Conservation (phyloP, 1,140 invertebrate genomes). For the Drosophila littoralis region DNA sequence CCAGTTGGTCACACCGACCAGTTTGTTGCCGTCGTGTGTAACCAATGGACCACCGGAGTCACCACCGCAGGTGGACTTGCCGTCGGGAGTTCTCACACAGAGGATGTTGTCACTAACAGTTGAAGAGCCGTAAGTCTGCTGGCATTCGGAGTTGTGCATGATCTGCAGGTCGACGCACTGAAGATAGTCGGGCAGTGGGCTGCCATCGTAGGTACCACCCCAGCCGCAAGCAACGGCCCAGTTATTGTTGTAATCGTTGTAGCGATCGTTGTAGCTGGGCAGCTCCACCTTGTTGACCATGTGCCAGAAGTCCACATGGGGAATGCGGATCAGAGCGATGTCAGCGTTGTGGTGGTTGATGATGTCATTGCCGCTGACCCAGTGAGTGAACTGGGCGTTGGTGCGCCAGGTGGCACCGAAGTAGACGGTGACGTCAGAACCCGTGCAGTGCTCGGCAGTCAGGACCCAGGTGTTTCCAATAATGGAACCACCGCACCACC, state of each 20-base stretch:
- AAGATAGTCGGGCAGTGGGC: slow-evolving; percentile 38
- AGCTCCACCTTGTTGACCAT: slow-evolving; percentile 48
- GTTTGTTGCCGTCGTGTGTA: slow-evolving; percentile 73
- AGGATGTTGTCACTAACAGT: slow-evolving; percentile 43
- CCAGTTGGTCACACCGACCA: slow-evolving; percentile 85
- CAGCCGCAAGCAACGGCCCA: slow-evolving; percentile 54
- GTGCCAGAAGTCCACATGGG: slow-evolving; percentile 35
- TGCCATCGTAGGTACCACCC: slow-evolving; percentile 35
- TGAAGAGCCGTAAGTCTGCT: too few relatives aligned
- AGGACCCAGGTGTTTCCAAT: slow-evolving; percentile 84
- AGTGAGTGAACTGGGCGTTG: slow-evolving; percentile 52
- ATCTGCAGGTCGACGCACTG: slow-evolving; percentile 58
- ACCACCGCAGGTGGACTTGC: slow-evolving; percentile 82
- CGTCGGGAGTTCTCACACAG: slow-evolving; percentile 53
- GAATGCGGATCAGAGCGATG: slow-evolving; percentile 46
- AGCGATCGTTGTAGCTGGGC: slow-evolving; percentile 40
- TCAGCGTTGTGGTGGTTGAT: slow-evolving; percentile 44
- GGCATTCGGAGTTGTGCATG: slow-evolving; percentile 34
- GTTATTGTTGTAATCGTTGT: slow-evolving; percentile 24
- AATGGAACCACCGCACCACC: slow-evolving; percentile 87
- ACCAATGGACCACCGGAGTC: slow-evolving; percentile 86
- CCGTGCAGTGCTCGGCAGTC: slow-evolving; percentile 66
- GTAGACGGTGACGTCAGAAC: slow-evolving; percentile 82
- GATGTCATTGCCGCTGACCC: slow-evolving; percentile 48
- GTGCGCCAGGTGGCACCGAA: slow-evolving; percentile 69